phyloP scores from a whole-genome alignment of 1,140 invertebrate species.

The Bursaphelenchus mucronatus region DNA sequence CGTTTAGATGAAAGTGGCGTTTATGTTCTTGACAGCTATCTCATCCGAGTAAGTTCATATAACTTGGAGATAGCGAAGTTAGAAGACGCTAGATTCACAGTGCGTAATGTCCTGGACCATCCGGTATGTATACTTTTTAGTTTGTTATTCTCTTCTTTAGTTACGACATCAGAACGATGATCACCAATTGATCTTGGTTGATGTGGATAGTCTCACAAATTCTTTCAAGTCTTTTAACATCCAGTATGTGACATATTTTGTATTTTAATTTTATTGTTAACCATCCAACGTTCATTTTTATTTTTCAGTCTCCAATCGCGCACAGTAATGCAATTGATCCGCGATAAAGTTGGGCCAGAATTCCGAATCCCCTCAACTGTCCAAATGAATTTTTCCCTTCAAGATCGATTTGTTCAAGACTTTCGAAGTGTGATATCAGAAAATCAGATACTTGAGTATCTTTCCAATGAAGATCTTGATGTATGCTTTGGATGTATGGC shows the following conservation, averaged over 20 bases:
- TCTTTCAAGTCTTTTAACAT: conserved; percentile 13
- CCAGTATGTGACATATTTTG: background rate
- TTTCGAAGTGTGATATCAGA: conserved; percentile 8
- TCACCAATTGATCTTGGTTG: conserved; percentile 8
- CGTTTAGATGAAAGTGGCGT: conserved; percentile 2
- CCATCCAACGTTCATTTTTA: background rate
- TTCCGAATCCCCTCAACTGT: conserved; percentile 1
- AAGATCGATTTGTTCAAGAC: conserved; percentile 4
- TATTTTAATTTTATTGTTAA: background rate
- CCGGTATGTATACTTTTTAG: conserved; percentile 1
- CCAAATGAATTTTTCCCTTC: background rate
- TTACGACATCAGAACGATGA: conserved; percentile 15
- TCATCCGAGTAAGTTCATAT: conserved; percentile 3
- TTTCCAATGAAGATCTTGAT: conserved; percentile 7
- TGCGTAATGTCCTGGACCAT: conserved; percentile 8
- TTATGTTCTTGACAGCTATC: conserved; percentile 14
- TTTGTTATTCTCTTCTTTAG: conserved; percentile 6
- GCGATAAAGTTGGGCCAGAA: conserved; percentile 2
- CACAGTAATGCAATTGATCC: conserved; percentile 12
- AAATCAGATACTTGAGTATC: conserved; percentile 8
- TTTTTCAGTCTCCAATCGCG: conserved; percentile 14
- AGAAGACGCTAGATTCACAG: conserved; percentile 15
- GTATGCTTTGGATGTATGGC: conserved; percentile 21
- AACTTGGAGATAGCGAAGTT: conserved; percentile 12
- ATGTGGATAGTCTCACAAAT: conserved; percentile 1